A percentile compares a stretch with the other conserved stretches of the same genome.
phyloP scores from a whole-genome alignment of 2,888 invertebrate genomes.

The Drosophila bunnanda region DNA sequence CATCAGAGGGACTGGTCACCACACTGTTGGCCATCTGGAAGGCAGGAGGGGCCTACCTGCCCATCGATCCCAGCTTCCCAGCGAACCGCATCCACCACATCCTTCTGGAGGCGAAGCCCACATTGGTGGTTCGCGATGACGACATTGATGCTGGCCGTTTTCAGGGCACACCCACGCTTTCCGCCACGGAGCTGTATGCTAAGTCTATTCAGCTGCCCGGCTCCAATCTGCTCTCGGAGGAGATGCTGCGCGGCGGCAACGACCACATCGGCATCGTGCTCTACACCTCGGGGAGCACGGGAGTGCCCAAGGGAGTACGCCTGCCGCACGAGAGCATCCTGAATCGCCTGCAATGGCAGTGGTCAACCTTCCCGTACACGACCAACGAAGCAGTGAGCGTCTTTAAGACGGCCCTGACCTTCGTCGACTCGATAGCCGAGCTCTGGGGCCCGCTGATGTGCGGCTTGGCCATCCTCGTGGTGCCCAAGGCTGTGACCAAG shows the following conservation, averaged over 20 bases:
- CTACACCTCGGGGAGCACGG: conserved; percentile 92
- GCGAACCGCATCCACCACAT: conserved; percentile 91
- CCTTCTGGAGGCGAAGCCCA: conserved; percentile 90
- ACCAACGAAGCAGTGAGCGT: conserved; percentile 89
- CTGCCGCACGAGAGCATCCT: conserved; percentile 91
- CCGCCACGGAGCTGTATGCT: conserved; percentile 75
- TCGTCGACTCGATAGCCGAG: conserved; percentile 95
- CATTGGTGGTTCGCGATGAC: conserved; percentile 88
- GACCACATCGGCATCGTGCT: conserved; percentile 81
- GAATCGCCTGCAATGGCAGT: conserved; percentile 95
- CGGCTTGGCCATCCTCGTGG: conserved; percentile 89
- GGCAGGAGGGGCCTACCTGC: conserved; percentile 93
- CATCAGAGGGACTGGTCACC: conserved; percentile 89
- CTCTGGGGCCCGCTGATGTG: conserved; percentile 94
- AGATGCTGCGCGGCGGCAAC: conserved; percentile 82
- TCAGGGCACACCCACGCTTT: conserved; percentile 71
- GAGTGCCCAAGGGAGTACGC: conserved; percentile 95
- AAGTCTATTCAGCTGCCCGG: conserved; percentile 72
- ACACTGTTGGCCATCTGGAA: conserved; percentile 91
- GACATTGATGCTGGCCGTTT: conserved; percentile 77
- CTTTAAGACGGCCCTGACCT: conserved; percentile 96
- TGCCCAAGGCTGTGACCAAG: conserved; percentile 90
- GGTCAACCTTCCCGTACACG: conserved; percentile 91
- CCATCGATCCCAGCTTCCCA: conserved; percentile 91
- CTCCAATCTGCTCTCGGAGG: conserved; percentile 81